phyloP scores from a whole-genome alignment of 2,113 vertebrate species.

The Petromus typicus region DNA sequence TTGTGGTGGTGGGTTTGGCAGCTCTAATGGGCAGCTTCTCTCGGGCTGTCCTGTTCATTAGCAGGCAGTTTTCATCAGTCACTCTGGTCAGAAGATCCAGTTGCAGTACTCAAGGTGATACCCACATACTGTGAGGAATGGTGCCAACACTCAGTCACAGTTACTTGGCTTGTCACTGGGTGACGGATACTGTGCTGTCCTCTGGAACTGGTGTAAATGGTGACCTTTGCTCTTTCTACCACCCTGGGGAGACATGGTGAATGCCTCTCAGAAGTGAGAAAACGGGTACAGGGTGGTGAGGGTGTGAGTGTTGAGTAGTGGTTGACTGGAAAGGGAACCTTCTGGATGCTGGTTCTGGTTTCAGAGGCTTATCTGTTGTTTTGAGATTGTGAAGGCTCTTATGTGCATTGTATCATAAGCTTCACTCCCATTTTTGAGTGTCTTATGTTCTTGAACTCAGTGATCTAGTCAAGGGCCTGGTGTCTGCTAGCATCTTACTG shows the following conservation, averaged over 20 bases:
- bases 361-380: not conserved
- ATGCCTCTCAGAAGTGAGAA: not conserved
- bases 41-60: not conserved
- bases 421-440: not conserved
- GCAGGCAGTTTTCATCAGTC: not conserved
- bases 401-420: not conserved
- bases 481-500: not conserved
- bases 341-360: rapidly evolving
- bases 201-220: not conserved
- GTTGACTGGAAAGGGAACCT: not conserved
- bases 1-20: rapidly evolving
- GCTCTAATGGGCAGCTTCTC: not conserved
- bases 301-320: not conserved
- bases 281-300: too few relatives aligned
- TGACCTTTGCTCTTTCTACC: not conserved
- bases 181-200: rapidly evolving
- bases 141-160: not conserved
- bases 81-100: not conserved
- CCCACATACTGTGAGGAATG: rapidly evolving
- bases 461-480: not conserved
- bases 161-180: not conserved
- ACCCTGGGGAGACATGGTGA: not conserved
- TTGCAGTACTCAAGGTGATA: rapidly evolving
- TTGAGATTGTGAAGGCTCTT: too few relatives aligned
- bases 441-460: not conserved